phyloP scores from a whole-genome alignment of 1,140 invertebrate genomes.

The Eriosoma lanigerum region DNA sequence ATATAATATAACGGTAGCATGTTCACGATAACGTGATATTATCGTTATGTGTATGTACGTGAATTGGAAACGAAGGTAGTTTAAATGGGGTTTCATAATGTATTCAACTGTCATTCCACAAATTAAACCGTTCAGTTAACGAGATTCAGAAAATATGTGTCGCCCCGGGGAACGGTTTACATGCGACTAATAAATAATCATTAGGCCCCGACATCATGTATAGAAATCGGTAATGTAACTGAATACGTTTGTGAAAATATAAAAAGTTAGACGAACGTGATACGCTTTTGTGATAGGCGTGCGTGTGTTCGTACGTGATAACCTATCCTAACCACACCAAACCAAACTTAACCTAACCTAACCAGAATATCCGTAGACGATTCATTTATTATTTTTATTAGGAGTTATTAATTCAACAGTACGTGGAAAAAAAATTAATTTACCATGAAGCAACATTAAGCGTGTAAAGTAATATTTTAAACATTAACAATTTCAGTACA shows the following conservation, averaged over 20 bases:
- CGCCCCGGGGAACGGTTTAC: slow-evolving; percentile 41
- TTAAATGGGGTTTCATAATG: slow-evolving; percentile 38
- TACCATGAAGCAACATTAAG: too few species aligned
- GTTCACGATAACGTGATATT: slow-evolving; percentile 1
- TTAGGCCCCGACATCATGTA: slow-evolving; percentile 10
- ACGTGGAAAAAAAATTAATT: neutral
- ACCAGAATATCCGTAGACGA: neutral
- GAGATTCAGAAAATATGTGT: slow-evolving; percentile 45
- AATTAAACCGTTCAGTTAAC: slow-evolving; percentile 43
- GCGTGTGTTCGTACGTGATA: neutral
- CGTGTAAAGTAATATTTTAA: too few species aligned
- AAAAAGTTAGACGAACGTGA: slow-evolving; percentile 27
- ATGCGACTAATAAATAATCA: slow-evolving; percentile 42
- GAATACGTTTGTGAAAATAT: slow-evolving; percentile 6
- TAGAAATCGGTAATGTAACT: slow-evolving; percentile 45
- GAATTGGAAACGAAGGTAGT: slow-evolving; percentile 42
- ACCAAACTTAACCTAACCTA: neutral
- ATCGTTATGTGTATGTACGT: neutral
- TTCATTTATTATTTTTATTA: slow-evolving; percentile 19
- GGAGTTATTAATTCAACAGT: neutral
- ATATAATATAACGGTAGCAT: slow-evolving; percentile 5
- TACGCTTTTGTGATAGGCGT: neutral
- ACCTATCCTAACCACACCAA: neutral
- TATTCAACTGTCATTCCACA: slow-evolving; percentile 36
- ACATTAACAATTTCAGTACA: too few species aligned